These are phyloP conservation scores for Theodoxus fluviatilis DNA, from an alignment of 2,888 invertebrate genomes.

Conservation along the genomic window DNA sequence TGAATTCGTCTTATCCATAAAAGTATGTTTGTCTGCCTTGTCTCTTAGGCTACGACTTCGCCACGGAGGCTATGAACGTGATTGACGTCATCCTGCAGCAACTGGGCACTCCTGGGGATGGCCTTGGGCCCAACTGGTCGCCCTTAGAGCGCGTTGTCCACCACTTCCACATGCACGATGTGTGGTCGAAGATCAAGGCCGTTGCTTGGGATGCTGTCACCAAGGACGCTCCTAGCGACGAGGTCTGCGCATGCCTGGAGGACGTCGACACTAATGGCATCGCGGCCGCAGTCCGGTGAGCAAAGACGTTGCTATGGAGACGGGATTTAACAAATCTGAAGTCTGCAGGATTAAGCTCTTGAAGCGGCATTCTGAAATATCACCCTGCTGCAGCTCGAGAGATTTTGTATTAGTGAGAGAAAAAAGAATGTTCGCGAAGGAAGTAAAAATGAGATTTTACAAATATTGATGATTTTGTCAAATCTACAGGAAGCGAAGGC, in stretches of 20 bases:
- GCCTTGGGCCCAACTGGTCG: slow-evolving; percentile 53
- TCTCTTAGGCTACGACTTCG: slow-evolving; percentile 35
- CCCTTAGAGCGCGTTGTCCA: slow-evolving; percentile 51
- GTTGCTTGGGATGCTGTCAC: slow-evolving; percentile 34
- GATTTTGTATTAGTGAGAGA: too few relatives aligned
- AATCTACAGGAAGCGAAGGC: too few relatives aligned
- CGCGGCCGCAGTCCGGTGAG: slow-evolving; percentile 32
- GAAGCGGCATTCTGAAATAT: too few relatives aligned
- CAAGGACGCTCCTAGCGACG: slow-evolving; percentile 34
- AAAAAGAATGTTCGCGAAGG: too few relatives aligned
- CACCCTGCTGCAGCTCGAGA: too few relatives aligned
- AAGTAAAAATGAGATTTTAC: too few relatives aligned
- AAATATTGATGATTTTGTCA: too few relatives aligned
- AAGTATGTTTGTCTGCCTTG: too few relatives aligned
- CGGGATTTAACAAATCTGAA: too few relatives aligned
- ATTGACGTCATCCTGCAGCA: slow-evolving; percentile 38
- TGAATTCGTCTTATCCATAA: too few relatives aligned
- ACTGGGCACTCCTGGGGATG: slow-evolving; percentile 46
- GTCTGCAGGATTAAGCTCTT: too few relatives aligned
- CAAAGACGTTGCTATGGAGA: too few relatives aligned
- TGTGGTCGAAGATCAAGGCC: slow-evolving; percentile 32
- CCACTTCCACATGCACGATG: slow-evolving; percentile 53
- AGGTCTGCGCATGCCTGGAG: slow-evolving; percentile 42
- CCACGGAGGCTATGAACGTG: slow-evolving; percentile 45
- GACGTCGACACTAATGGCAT: slow-evolving; percentile 47